Evolutionary conservation across 37 sponge, comb jelly and placozoan species (phyloP).

Genomic region (Crambe crambe): DNA sequence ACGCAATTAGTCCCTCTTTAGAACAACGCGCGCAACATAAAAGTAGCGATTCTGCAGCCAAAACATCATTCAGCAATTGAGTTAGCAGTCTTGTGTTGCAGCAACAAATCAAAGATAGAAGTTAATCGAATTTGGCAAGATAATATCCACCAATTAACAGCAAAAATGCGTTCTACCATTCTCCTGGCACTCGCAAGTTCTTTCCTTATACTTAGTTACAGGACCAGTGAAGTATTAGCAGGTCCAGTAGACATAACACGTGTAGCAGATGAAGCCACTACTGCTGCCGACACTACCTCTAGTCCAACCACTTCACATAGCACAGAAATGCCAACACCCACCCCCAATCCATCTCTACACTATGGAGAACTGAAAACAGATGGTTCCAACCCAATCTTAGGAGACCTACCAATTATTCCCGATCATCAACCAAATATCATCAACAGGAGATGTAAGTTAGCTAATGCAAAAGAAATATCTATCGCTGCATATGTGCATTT

Average conservation of each 20-base stretch:
- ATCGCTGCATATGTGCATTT: neutral
- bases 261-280: neutral
- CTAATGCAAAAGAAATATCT: neutral
- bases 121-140: too few species aligned
- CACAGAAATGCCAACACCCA: neutral
- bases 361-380: neutral
- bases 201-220: neutral
- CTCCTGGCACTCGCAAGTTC: neutral
- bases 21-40: too few species aligned
- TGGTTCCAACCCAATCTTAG: neutral
- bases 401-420: constrained; percentile 3
- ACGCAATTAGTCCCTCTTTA: too few species aligned
- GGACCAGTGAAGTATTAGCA: neutral
- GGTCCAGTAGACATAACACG: neutral
- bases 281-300: neutral
- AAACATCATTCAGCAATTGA: neutral
- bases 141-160: neutral
- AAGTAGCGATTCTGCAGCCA: neutral
- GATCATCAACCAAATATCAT: neutral
- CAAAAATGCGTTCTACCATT: too few species aligned
- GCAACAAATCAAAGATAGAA: neutral
- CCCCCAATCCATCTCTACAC: neutral
- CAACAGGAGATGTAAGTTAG: constrained; percentile 44
- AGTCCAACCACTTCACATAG: neutral
- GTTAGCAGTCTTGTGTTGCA: neutral